phyloP scores from a whole-genome alignment of 2,113 vertebrate genomes.

The Bambusicola thoracicus region DNA sequence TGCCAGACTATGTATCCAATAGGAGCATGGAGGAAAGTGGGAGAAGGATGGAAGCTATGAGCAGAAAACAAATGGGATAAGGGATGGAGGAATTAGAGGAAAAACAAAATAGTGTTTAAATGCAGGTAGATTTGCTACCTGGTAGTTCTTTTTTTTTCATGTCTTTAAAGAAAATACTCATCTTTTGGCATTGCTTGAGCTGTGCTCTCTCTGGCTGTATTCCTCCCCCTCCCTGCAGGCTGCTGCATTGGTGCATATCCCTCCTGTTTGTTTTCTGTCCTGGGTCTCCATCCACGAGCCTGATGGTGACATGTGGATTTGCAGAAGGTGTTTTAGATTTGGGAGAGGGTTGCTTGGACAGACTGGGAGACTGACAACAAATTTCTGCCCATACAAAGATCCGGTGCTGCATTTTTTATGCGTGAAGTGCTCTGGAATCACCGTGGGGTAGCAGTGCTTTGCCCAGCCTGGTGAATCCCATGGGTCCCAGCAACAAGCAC shows the following conservation, averaged over 20 bases:
- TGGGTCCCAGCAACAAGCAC: fast-evolving
- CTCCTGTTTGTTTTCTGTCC: neutral
- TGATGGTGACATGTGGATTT: neutral
- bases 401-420: fast-evolving
- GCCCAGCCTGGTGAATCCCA: neutral
- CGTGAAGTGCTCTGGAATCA: neutral
- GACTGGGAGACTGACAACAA: neutral
- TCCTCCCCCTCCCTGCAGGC: neutral
- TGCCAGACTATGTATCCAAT: neutral
- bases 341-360: neutral
- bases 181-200: neutral
- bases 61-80: neutral
- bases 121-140: neutral
- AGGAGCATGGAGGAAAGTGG: neutral
- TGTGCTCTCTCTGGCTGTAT: neutral
- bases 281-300: neutral
- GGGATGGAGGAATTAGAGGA: neutral
- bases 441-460: neutral
- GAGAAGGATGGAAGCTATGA: neutral
- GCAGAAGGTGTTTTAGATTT: neutral
- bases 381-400: neutral
- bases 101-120: neutral
- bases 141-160: neutral
- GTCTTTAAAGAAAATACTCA: neutral
- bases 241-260: neutral